Evolutionary conservation across 2,113 vertebrate species (phyloP), one percentile per base, ranked within the genome.

Genomic region (Labeo catla): DNA sequence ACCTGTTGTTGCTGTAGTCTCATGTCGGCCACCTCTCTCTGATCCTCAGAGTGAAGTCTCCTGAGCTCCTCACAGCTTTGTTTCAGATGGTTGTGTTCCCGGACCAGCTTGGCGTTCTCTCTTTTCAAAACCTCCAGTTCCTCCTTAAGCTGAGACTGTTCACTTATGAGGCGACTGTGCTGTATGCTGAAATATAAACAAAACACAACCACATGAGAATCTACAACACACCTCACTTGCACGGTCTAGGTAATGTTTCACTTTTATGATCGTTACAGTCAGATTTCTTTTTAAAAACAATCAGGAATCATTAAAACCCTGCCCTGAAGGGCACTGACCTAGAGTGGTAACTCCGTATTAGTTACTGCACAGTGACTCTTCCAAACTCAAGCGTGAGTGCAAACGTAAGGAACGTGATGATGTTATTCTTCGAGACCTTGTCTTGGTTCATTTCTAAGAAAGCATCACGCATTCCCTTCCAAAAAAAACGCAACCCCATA

Each of bases 1-100:
- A 99, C 98, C 97, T 98, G 97, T 92, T 99, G 98, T 89, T 99
- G 98, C 89, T 99, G 98, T 54, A 95, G 94, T 73, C 96, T 96
- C 87, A 99, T 93, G 88, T 99, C 97, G 0, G 96, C 95, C 21
- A 98, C 93, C 91, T 99, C 98, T 80, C 96, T 96, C 94, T 98
- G 98, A 89, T 97, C 98, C 83, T 98, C 97, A 0, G 96, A 93
- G 0, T 97, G 97, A 16, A 98, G 96, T 13, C 98, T 95, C 89
- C 96, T 96, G 86, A 99, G 97, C 91, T 99, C 98, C 93, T 99
- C 97, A 43, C 97, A 99, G 0, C 94, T 97, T 94, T 99, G 98
- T 90, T 99, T 96, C 8, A 99, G 95, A 88, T 99, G 96, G 84
- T 98, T 99, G 87, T 97, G 97, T 57, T 99, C 98, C 70, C 98